phyloP scores from a whole-genome alignment of 2,888 invertebrate species.

The Hipparchia sbordonii region DNA sequence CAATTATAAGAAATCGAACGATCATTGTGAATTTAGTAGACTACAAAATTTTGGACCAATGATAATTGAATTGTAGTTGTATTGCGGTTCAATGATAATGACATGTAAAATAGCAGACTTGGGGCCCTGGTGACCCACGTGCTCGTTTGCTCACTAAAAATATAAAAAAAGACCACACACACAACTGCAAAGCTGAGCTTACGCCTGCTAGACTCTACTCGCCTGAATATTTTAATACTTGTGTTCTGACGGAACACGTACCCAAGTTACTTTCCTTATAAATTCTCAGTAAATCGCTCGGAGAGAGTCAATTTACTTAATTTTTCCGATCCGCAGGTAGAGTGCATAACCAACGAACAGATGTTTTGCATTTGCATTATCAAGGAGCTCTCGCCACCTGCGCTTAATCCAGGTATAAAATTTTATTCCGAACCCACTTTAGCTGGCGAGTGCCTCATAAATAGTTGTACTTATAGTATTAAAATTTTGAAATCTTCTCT shows the following conservation, averaged over 20 bases:
- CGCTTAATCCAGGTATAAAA: slow-evolving; percentile 39
- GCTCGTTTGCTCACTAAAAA: too few species aligned
- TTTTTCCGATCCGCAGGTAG: slow-evolving; percentile 40
- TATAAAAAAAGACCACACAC: too few species aligned
- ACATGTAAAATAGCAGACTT: too few species aligned
- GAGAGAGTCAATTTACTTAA: slow-evolving; percentile 40
- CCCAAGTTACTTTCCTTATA: slow-evolving; percentile 5
- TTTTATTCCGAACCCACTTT: slow-evolving; percentile 34
- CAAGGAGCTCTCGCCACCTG: slow-evolving; percentile 39
- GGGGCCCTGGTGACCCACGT: too few species aligned
- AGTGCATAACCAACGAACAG: slow-evolving; percentile 42
- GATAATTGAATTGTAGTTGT: too few species aligned
- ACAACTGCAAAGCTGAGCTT: too few species aligned
- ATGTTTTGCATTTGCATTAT: slow-evolving; percentile 42
- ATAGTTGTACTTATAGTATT: slow-evolving; percentile 11
- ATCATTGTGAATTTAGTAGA: too few species aligned
- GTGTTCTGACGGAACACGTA: slow-evolving; percentile 10
- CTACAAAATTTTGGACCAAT: too few species aligned
- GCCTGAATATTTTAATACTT: too few species aligned
- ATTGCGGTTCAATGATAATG: too few species aligned
- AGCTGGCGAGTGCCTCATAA: slow-evolving; percentile 12
- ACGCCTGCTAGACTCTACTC: too few species aligned
- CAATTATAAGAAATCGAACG: too few species aligned
- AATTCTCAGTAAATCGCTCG: slow-evolving; percentile 12
- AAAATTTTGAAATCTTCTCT: slow-evolving; percentile 4